A percentile compares a stretch with the other conserved stretches of the same genome.
phyloP scores from a whole-genome alignment of 2,888 invertebrate genomes.

The Rhamphomyia laevipes region DNA sequence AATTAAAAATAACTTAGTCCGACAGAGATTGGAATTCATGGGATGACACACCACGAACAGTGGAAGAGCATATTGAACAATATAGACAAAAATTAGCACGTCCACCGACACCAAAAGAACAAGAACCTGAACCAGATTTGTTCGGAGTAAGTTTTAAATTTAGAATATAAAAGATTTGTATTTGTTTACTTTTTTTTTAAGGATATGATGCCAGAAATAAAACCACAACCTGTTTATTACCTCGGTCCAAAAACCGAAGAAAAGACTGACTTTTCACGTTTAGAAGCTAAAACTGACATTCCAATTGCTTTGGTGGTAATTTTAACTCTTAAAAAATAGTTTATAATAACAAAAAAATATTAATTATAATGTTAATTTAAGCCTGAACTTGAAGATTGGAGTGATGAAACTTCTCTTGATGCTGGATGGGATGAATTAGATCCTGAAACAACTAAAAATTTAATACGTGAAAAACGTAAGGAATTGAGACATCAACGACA shows the following conservation, averaged over 20 bases:
- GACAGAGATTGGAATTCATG: conserved; percentile 47
- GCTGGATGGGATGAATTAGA: conserved; percentile 42
- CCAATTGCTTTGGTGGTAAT: conserved; percentile 36
- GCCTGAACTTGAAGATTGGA: conserved; percentile 45
- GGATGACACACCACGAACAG: conserved; percentile 44
- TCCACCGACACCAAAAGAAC: conserved; percentile 33
- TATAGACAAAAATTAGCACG: conserved; percentile 44
- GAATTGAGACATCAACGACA: conserved; percentile 33
- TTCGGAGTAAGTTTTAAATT: conserved; percentile 38
- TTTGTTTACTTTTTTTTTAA: conserved; percentile 17
- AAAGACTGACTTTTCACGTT: conserved; percentile 35
- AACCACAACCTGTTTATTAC: conserved; percentile 45
- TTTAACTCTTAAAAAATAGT: neutral
- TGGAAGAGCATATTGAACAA: conserved; percentile 52
- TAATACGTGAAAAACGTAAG: conserved; percentile 35
- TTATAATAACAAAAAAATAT: neutral
- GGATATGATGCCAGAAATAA: conserved; percentile 52
- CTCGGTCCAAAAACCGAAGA: conserved; percentile 32
- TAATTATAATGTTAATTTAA: conserved; percentile 15
- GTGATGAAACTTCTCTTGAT: conserved; percentile 33
- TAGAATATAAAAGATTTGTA: neutral
- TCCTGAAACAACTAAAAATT: conserved; percentile 31
- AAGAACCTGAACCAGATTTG: conserved; percentile 42
- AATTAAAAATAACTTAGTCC: conserved; percentile 15
- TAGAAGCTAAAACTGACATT: conserved; percentile 39